phyloP scores from a whole-genome alignment of 2,113 vertebrate species.

The Phyllostomus discolor region DNA sequence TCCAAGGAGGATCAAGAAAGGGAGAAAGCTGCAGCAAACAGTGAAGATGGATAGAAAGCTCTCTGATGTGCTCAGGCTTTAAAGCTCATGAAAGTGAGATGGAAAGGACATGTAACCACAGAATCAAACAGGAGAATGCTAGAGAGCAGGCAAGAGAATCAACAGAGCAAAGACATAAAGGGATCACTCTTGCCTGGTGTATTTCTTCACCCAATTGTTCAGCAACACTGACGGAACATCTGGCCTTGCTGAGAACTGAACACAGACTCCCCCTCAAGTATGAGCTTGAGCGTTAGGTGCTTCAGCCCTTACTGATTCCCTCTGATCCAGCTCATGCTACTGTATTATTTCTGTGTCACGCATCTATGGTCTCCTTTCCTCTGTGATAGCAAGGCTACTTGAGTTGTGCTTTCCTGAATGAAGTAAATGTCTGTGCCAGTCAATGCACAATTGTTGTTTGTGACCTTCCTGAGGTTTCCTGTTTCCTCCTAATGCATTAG shows the following conservation, averaged over 20 bases:
- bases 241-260: background rate
- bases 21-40: background rate
- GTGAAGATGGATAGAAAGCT: background rate
- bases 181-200: background rate
- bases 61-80: background rate
- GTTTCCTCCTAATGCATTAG: conserved; percentile 74
- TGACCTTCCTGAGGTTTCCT: conserved; percentile 69
- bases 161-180: background rate
- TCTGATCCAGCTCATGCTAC: background rate
- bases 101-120: background rate
- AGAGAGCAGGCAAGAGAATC: background rate
- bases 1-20: background rate
- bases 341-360: conserved; percentile 2
- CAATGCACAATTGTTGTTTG: conserved; percentile 64
- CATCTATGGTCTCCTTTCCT: conserved; percentile 2
- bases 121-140: background rate
- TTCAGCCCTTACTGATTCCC: background rate
- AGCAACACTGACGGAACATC: background rate
- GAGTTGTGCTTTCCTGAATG: conserved; percentile 30
- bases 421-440: conserved; percentile 41
- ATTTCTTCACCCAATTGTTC: background rate
- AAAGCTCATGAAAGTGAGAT: background rate
- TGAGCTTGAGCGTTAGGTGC: conserved; percentile 23
- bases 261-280: background rate
- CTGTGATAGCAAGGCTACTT: conserved; percentile 4